These are phyloP conservation scores for Neodiprion lecontei DNA, from an alignment of 1,140 invertebrate genomes.

Conservation along the genomic window DNA sequence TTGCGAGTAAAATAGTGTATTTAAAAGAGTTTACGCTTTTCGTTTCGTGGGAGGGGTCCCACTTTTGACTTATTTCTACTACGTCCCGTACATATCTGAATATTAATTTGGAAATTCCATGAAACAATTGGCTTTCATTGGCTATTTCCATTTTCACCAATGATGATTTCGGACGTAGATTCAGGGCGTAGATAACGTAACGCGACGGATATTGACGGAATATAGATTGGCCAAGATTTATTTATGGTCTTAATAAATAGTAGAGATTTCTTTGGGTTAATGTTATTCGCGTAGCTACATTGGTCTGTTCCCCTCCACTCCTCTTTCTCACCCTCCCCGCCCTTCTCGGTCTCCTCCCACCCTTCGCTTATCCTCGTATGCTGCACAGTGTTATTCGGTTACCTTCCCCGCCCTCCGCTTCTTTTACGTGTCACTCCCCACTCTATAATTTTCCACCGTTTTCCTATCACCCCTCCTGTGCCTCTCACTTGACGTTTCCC, in stretches of 20 bases:
- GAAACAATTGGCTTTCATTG: background rate
- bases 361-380: slow-evolving; percentile 27
- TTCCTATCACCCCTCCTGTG: slow-evolving; percentile 33
- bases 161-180: background rate
- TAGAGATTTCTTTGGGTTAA: background rate
- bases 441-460: slow-evolving; percentile 34
- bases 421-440: slow-evolving; percentile 40
- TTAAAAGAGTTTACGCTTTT: slow-evolving; percentile 30
- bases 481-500: slow-evolving; percentile 35
- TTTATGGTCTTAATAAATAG: slow-evolving; percentile 17
- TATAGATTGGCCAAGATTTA: background rate
- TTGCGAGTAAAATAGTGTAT: slow-evolving; percentile 31
- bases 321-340: background rate
- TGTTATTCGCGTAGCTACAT: slow-evolving; percentile 13
- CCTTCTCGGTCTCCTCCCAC: slow-evolving; percentile 11
- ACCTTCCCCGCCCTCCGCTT: slow-evolving; percentile 25
- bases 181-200: background rate
- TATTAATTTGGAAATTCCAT: slow-evolving; percentile 12
- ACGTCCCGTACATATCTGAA: background rate
- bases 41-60: slow-evolving; percentile 31
- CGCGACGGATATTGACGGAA: background rate
- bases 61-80: background rate
- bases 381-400: slow-evolving; percentile 29
- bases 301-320: slow-evolving; percentile 9
- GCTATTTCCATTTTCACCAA: background rate